Base-by-base conservation (phyloP, 2,888 invertebrate genomes). In the Drosophila neutralis region DNA sequence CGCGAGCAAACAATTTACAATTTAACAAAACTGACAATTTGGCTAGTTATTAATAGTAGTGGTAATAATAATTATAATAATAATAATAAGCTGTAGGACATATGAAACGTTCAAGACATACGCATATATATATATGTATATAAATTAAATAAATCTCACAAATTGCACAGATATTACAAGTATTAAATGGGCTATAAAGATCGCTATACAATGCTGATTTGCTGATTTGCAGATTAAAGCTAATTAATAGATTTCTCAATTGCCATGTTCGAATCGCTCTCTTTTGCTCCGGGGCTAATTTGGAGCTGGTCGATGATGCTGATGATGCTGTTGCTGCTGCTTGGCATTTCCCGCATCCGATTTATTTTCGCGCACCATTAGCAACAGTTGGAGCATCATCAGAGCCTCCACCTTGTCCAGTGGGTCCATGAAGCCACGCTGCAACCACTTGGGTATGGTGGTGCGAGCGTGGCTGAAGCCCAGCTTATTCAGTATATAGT, bases 371-470 rank as follows among this genome's bases (percentile, higher is more conserved):
- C 94, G 95, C 78, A 95, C 94, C 82, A 95, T 93, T 63, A 93
- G 92, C 59, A 97, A 95, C 92, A 97, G 95, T 80, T 96, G 94
- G 80, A 96, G 94, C 92, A 97, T 95, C 80, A 97, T 94, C 18
- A 97, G 94, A 15, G 98, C 96, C 71, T 98, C 94, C 69, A 99
- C 95, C 92, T 98, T 97, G 94, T 99, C 99, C 63, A 99, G 94
- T 0, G 99, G 98, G 94, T 99, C 99, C 95, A 99, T 97, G 87
- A 98, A 97, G 18, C 99, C 99, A 64, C 99, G 95, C 93, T 99
- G 99, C 94, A 99, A 95, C 98, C 99, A 99, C 94, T 99, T 99
- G 68, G 99, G 99, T 92, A 99, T 99, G 66, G 99, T 99, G 80
- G 98, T 98, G 79, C 99, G 95, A 15, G 99, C 99, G 94, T 99